Conservation (phyloP, 2,797 vertebrate genomes). For the Fratercula arctica region DNA sequence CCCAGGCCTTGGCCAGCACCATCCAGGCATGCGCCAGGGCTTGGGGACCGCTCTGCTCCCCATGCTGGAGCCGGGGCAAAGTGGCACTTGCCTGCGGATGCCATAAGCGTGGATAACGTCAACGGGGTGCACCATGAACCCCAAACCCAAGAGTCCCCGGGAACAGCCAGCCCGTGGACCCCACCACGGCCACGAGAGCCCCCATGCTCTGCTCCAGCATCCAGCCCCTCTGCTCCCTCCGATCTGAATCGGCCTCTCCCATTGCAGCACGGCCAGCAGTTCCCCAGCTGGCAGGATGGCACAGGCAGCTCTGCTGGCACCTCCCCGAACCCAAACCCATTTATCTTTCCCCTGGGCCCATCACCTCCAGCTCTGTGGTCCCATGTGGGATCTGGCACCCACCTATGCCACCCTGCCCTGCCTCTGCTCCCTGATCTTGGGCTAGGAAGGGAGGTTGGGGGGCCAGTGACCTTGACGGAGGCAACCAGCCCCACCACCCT, state of each 20-base stretch:
- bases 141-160: neutral
- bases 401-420: neutral
- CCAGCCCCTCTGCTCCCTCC: neutral
- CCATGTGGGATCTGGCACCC: neutral
- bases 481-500: neutral
- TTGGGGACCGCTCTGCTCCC: neutral
- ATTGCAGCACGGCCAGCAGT: neutral
- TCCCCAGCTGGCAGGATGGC: neutral
- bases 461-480: neutral
- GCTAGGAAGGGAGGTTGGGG: neutral
- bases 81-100: neutral
- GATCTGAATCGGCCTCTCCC: neutral
- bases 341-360: neutral
- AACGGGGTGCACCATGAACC: neutral
- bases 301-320: neutral
- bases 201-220: accelerated
- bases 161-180: neutral
- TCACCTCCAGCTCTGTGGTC: neutral
- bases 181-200: accelerated
- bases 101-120: accelerated
- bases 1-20: neutral
- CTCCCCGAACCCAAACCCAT: neutral
- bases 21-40: neutral
- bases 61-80: neutral
- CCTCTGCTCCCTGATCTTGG: neutral